Evolutionary conservation across 2,797 vertebrate genomes (phyloP).

Genomic region (Sarcophilus harrisii): DNA sequence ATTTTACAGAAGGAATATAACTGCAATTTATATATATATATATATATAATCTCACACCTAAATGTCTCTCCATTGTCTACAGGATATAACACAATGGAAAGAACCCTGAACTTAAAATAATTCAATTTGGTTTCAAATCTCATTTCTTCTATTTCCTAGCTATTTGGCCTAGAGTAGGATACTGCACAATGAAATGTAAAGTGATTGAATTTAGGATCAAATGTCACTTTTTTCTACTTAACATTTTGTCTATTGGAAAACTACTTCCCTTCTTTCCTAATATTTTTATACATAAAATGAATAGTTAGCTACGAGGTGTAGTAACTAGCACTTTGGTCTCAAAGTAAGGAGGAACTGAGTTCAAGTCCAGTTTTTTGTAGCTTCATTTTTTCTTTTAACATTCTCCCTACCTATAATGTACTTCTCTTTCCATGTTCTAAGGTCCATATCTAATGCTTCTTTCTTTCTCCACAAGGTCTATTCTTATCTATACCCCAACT

Average conservation of each 20-base stretch:
- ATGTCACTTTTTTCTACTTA: not conserved
- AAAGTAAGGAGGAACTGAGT: not conserved
- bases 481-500: not conserved
- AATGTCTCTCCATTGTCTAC: not conserved
- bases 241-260: not conserved
- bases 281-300: not conserved
- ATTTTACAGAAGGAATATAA: not conserved
- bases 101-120: not conserved
- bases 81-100: not conserved
- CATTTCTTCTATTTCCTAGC: not conserved
- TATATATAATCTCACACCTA: no score
- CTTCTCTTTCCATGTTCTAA: not conserved
- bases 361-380: not conserved
- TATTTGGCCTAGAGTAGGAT: not conserved
- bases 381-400: not conserved
- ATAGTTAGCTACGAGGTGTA: not conserved
- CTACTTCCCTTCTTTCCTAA: not conserved
- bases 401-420: not conserved
- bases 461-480: not conserved
- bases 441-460: no score
- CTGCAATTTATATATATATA: not conserved
- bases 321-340: not conserved
- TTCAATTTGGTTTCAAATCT: not conserved
- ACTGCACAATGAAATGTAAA: not conserved
- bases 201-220: not conserved